Conservation (phyloP, 2,797 vertebrate genomes). For the Balearica regulorum region DNA sequence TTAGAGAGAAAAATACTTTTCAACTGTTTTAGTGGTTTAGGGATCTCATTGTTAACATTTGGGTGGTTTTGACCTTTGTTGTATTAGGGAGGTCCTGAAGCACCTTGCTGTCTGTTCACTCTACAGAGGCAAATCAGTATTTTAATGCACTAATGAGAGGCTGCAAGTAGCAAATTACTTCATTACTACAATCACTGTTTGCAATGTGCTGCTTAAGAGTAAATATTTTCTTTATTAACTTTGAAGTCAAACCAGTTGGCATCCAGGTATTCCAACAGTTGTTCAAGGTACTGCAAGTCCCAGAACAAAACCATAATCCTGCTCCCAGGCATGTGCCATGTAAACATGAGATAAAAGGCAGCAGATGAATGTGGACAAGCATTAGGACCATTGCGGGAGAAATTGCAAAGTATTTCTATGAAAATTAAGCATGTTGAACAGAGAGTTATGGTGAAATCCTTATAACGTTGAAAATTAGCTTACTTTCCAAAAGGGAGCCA, state of each 20-base stretch:
- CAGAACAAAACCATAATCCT: neutral
- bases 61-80: neutral
- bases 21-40: neutral
- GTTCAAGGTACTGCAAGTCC: neutral
- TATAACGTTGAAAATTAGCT: neutral
- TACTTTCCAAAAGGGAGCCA: neutral
- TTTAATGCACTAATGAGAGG: neutral
- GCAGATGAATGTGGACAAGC: neutral
- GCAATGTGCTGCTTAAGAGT: neutral
- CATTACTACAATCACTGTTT: neutral
- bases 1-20: neutral
- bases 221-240: neutral
- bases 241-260: neutral
- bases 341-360: neutral
- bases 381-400: neutral
- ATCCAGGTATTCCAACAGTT: neutral
- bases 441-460: neutral
- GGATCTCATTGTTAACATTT: neutral
- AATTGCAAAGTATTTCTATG: neutral
- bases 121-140: neutral
- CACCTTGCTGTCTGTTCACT: neutral
- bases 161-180: neutral
- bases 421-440: neutral
- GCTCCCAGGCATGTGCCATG: neutral
- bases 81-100: neutral